A percentile compares a stretch with the other conserved stretches of the same genome.
Conservation (phyloP, 2,888 invertebrate genomes). For the Syrphus vitripennis region DNA sequence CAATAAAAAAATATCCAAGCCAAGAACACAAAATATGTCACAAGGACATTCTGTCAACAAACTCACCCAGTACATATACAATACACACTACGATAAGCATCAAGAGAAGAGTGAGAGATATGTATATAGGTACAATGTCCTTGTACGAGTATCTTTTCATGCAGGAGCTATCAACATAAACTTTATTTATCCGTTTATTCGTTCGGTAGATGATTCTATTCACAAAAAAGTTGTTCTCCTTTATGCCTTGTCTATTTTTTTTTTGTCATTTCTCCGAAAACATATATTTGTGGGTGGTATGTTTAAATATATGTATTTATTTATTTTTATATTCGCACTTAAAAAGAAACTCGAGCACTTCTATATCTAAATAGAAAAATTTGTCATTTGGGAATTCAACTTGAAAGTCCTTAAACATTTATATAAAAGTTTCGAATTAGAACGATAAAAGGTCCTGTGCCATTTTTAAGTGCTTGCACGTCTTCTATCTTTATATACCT, state of each 20-base stretch:
- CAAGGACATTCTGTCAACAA: slow-evolving; percentile 67
- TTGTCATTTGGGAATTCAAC: slow-evolving; percentile 32
- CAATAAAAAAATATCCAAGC: slow-evolving; percentile 6
- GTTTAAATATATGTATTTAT: background rate
- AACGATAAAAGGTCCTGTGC: slow-evolving; percentile 16
- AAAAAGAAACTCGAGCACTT: slow-evolving; percentile 16
- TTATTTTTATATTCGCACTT: slow-evolving; percentile 28
- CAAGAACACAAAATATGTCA: slow-evolving; percentile 57
- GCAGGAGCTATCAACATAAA: slow-evolving; percentile 1
- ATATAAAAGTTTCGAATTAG: slow-evolving; percentile 31
- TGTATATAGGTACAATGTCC: slow-evolving; percentile 45
- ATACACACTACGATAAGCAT: slow-evolving; percentile 29
- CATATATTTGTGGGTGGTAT: background rate
- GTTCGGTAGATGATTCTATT: slow-evolving; percentile 41
- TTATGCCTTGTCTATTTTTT: slow-evolving; percentile 14
- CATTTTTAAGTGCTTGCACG: background rate
- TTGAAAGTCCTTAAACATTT: slow-evolving; percentile 36
- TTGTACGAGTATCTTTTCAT: slow-evolving; percentile 32
- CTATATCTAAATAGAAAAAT: background rate
- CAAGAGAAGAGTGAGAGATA: too few relatives aligned
- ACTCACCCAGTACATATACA: slow-evolving; percentile 48
- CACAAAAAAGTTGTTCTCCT: slow-evolving; percentile 7
- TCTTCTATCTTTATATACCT: background rate
- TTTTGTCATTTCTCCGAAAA: slow-evolving; percentile 3
- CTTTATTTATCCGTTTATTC: slow-evolving; percentile 33